A percentile compares a stretch with the other conserved stretches of the same genome.
Evolutionary conservation across 2,113 vertebrate genomes (phyloP).

Genomic region (Eurypyga helias): DNA sequence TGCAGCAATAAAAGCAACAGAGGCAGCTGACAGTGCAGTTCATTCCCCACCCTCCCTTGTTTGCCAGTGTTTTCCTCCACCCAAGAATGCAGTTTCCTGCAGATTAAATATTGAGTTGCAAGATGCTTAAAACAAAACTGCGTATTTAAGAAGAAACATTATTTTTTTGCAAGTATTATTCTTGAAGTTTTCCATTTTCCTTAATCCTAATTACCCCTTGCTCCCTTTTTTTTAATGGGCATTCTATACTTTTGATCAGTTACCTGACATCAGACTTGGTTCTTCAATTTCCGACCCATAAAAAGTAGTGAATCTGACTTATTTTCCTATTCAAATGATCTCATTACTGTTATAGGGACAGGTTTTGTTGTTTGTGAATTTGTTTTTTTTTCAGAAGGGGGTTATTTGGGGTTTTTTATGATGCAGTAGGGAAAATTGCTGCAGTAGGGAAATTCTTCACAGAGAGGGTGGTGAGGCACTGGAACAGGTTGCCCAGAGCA

Average conservation of each 20-base stretch:
- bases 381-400: neutral
- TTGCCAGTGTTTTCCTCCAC: neutral
- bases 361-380: neutral
- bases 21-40: neutral
- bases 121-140: neutral
- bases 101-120: neutral
- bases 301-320: neutral
- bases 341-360: neutral
- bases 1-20: neutral
- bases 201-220: neutral
- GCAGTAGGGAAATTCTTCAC: neutral
- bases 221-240: neutral
- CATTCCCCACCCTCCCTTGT: neutral
- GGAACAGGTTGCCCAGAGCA: too few relatives aligned
- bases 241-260: neutral
- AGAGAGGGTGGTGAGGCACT: too few relatives aligned
- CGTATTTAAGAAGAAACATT: neutral
- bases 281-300: neutral
- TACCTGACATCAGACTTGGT: neutral
- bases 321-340: neutral
- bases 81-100: neutral
- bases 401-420: too few relatives aligned
- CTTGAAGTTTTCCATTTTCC: neutral
- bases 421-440: neutral
- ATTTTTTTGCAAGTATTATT: neutral